Percentiles rank a stretch among this genome's conserved stretches.
Conservation (phyloP, 2,113 vertebrate species). For the Tetrao urogallus region DNA sequence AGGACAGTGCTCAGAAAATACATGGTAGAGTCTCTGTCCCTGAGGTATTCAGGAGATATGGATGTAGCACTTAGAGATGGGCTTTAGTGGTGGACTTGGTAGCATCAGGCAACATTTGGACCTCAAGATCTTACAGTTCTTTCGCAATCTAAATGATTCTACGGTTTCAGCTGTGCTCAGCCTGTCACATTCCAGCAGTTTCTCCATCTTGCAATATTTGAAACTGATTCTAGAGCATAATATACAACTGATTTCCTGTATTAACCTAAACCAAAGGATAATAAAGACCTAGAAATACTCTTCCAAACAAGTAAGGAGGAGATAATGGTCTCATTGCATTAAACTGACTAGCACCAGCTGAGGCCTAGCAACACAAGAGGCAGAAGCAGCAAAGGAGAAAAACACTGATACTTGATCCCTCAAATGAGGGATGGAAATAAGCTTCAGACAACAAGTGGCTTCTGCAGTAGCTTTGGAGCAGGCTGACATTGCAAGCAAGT, state of each 20-base stretch:
- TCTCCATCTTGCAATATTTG: neutral
- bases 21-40: neutral
- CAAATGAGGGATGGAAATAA: neutral
- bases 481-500: neutral
- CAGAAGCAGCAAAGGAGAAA: neutral
- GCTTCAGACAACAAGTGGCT: neutral
- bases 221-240: neutral
- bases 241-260: neutral
- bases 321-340: neutral
- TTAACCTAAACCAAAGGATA: neutral
- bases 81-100: neutral
- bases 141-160: neutral
- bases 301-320: neutral
- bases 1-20: neutral
- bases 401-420: neutral
- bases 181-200: neutral
- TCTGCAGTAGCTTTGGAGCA: neutral
- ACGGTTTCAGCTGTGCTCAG: neutral
- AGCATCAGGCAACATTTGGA: neutral
- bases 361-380: neutral
- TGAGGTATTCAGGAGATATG: neutral
- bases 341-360: fast-evolving
- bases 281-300: neutral
- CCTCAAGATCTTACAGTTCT: neutral
- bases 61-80: neutral